Evolutionary conservation across 2,888 invertebrate genomes (phyloP), one percentile per base, ranked within the genome.

Genomic region (Trileptium ribeirensis): DNA sequence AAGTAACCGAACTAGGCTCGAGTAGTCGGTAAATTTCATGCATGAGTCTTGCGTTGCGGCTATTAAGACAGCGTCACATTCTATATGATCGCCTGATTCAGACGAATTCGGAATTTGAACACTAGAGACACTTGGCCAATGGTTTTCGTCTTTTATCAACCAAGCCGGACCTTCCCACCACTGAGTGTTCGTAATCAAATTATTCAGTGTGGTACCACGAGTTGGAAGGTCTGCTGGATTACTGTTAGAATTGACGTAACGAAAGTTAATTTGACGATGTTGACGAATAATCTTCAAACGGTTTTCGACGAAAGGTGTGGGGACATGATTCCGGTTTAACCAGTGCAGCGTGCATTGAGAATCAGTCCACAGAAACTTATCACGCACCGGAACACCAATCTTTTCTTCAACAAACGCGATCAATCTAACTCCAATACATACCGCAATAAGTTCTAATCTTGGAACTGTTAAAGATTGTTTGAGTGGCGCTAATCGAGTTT

Each of bases 151-250:
- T 15, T 31, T 19, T 19, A 31, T 70, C 74, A 70, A 34, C 74
- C 74, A 70, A 70, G 74, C 34, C 34, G 34, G 34, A 31, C 74
- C 74, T 70, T 70, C 34, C 31, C 31, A 70, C 74, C 74, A 70
- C 31, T 31, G 31, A 31, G 74, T 31, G 34, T 29, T 34, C 74
- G 31, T 70, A 70, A 34, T 29, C 31, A 70, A 29, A 70, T 70
- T 8, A 8, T 70, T 70, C 31, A 31, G 31, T 70, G 74, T 29
- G 31, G 34, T 70, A 31, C 74, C 74, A 29, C 74, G 31, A 15
- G 74, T 70, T 31, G 74, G 31, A 70, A 70, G 36, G 8, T 77
- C 78, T 29, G 78, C 78, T 19, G 78, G 78, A 37, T 77, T 77
- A 34, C 37, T 37, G 31, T n/a, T 29, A 19, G 74, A 70, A 70